Evolutionary conservation across 1,140 invertebrate species (phyloP).

Genomic region (Meteorus sp.): DNA sequence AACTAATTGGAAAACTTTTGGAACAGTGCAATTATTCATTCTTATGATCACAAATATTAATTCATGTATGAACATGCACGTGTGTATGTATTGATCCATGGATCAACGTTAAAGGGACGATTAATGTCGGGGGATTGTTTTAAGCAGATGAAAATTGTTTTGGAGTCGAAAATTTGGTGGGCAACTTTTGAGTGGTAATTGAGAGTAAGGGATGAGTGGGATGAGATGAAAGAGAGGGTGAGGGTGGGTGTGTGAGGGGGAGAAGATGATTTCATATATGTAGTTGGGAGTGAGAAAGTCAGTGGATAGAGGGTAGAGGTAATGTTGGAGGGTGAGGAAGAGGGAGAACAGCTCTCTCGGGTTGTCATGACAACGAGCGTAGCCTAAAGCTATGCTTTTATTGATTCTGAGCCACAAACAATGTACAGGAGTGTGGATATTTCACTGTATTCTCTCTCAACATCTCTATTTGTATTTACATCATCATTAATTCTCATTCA

Average conservation of each 20-base stretch:
- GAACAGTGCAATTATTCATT: too few relatives aligned
- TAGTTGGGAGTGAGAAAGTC: neutral
- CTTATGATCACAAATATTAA: too few relatives aligned
- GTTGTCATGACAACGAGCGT: slow-evolving; percentile 55
- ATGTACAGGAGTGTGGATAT: slow-evolving; percentile 60
- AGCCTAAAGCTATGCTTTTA: slow-evolving; percentile 62
- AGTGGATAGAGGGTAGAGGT: neutral
- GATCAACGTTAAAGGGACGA: neutral
- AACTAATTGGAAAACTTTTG: too few relatives aligned
- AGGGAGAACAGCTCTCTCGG: slow-evolving; percentile 41
- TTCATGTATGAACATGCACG: too few relatives aligned
- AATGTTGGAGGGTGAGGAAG: neutral
- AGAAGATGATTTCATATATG: slow-evolving; percentile 9
- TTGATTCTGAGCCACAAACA: slow-evolving; percentile 61
- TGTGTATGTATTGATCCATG: too few relatives aligned
- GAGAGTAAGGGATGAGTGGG: slow-evolving; percentile 7
- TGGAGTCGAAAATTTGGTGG: slow-evolving; percentile 7
- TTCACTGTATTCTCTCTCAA: slow-evolving; percentile 49
- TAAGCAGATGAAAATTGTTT: slow-evolving; percentile 15
- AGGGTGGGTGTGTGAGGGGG: too few relatives aligned
- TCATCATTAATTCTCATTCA: slow-evolving; percentile 25
- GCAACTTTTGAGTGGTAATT: slow-evolving; percentile 27
- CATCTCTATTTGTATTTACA: slow-evolving; percentile 21
- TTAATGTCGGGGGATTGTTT: neutral
- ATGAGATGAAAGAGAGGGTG: too few relatives aligned